Percentiles rank a stretch among this genome's conserved stretches.
Conservation (phyloP, 2,113 vertebrate species). For the Zapus hudsonius region DNA sequence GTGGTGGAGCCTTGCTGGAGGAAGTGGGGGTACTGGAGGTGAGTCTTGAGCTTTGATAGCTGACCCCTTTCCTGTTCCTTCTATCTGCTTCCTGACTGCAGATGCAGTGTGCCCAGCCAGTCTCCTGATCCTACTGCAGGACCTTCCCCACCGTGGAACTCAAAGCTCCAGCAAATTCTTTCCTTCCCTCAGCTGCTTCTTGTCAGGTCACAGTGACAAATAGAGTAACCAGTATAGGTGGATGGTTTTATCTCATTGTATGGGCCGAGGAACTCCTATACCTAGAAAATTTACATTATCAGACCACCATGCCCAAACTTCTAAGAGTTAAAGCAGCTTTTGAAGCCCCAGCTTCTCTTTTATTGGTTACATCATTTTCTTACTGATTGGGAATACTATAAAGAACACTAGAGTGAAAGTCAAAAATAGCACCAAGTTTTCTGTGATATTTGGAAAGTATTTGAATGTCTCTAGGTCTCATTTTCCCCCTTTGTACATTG, state of each 20-base stretch:
- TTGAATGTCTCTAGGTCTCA: background rate
- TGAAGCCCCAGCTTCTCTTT: background rate
- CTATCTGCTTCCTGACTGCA: no score
- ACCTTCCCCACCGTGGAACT: no score
- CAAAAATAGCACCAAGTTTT: background rate
- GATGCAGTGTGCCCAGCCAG: no score
- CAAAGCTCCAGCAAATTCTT: no score
- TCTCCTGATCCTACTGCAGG: no score
- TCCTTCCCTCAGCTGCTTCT: no score
- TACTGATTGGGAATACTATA: background rate
- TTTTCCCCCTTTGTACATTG: background rate
- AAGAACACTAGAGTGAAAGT: background rate
- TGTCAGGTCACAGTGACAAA: no score
- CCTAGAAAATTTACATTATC: background rate
- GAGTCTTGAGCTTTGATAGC: no score
- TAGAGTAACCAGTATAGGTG: no score
- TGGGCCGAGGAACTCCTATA: background rate
- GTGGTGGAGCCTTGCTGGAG: no score
- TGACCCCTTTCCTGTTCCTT: no score
- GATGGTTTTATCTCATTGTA: background rate
- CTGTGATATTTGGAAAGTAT: constrained; percentile 8
- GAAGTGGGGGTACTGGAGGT: no score
- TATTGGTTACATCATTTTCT: background rate
- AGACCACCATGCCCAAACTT: background rate
- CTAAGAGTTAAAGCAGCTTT: background rate